Evolutionary conservation across 2,888 invertebrate genomes (phyloP).

Genomic region (Xylophagus ater): DNA sequence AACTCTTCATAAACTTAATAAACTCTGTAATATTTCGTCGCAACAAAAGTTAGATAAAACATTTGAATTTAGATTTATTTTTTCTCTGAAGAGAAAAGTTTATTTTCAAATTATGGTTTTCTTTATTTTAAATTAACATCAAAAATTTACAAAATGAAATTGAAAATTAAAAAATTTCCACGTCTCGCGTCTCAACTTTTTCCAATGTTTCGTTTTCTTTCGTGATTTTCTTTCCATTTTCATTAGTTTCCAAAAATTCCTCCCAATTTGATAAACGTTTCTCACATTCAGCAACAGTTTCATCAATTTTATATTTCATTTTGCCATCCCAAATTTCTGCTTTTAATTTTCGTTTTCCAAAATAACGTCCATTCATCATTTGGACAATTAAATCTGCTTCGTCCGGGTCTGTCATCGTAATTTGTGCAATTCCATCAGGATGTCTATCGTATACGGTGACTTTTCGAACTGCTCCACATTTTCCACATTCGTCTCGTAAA

Average conservation of each 20-base stretch:
- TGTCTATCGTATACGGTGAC: slow-evolving; percentile 79
- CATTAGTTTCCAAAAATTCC: slow-evolving; percentile 59
- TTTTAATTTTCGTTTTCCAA: slow-evolving; percentile 65
- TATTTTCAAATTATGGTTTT: no score
- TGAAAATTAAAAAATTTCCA: no score
- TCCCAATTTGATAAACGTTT: slow-evolving; percentile 81
- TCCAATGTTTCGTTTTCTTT: no score
- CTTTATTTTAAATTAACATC: no score
- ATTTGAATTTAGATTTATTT: no score
- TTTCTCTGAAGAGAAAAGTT: no score
- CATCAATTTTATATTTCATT: slow-evolving; percentile 65
- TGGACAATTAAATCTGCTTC: slow-evolving; percentile 76
- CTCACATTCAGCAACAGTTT: slow-evolving; percentile 78
- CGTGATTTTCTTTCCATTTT: no score
- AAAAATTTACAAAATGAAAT: no score
- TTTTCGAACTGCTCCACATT: slow-evolving; percentile 78
- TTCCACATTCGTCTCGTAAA: slow-evolving; percentile 68
- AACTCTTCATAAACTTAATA: no score
- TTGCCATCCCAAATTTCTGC: slow-evolving; percentile 88
- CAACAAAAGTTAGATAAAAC: no score
- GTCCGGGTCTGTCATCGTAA: slow-evolving; percentile 73
- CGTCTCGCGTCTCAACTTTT: no score
- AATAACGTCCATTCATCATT: slow-evolving; percentile 73
- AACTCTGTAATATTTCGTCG: no score
- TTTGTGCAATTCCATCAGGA: slow-evolving; percentile 81